phyloP scores from a whole-genome alignment of 2,797 vertebrate species.

The Paedocypris micromegethes region DNA sequence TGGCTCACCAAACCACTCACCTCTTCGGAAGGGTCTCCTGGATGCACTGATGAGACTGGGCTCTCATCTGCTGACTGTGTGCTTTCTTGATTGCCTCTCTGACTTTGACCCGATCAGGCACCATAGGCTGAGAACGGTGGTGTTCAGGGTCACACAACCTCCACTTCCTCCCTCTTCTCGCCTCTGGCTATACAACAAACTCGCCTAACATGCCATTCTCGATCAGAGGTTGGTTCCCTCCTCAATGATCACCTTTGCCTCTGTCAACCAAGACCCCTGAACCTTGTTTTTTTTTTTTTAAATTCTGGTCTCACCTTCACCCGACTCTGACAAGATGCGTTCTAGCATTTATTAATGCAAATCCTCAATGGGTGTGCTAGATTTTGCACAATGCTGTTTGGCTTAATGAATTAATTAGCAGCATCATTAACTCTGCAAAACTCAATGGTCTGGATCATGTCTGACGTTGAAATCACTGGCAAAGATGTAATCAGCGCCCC shows the following conservation, averaged over 20 bases:
- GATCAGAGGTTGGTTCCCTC: neutral
- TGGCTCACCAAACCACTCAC: constrained; percentile 5
- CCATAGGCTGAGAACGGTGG: neutral
- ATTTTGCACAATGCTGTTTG: constrained; percentile 19
- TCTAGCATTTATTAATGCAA: constrained; percentile 18
- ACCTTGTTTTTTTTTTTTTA: constrained; percentile 6
- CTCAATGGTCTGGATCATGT: constrained; percentile 41
- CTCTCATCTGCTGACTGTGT: constrained; percentile 40
- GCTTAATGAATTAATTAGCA: constrained; percentile 42
- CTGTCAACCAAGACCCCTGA: constrained; percentile 17
- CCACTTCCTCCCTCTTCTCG: constrained; percentile 6
- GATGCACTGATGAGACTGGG: constrained; percentile 20
- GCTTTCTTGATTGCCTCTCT: constrained; percentile 36
- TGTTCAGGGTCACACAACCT: neutral
- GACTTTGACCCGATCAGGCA: constrained; percentile 32
- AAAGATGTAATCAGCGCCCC: constrained; percentile 39
- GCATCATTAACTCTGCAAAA: constrained; percentile 38
- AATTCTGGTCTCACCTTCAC: constrained; percentile 10
- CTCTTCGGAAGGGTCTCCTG: neutral
- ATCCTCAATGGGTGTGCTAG: constrained; percentile 13
- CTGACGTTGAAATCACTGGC: constrained; percentile 39
- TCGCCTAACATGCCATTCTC: constrained; percentile 12
- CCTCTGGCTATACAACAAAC: constrained; percentile 6
- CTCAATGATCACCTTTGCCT: neutral
- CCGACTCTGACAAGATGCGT: neutral